Percentiles rank a stretch among this genome's conserved stretches.
These are phyloP conservation scores for Ciona savignyi DNA, from an alignment of 23 tunicate genomes.

Conservation along the genomic window DNA sequence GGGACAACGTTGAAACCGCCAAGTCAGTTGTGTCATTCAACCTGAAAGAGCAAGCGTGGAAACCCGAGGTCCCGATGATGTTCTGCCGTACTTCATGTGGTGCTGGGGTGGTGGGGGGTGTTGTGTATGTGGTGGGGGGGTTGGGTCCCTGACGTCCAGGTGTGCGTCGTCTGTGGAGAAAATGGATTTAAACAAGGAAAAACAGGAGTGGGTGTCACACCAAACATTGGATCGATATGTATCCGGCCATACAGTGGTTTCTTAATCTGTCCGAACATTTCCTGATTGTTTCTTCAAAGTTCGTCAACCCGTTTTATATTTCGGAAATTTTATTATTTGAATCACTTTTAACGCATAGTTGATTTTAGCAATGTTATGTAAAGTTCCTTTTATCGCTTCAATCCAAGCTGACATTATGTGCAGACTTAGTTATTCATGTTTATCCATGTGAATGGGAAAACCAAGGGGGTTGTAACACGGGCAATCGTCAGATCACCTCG, in stretches of 20 bases:
- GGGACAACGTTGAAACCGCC: too few relatives aligned
- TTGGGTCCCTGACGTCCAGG: too few relatives aligned
- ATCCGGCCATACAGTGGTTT: neutral
- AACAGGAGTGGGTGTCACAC: neutral
- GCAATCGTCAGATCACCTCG: too few relatives aligned
- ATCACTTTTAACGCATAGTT: neutral
- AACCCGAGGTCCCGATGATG: neutral
- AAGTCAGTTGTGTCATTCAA: neutral
- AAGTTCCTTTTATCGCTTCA: too few relatives aligned
- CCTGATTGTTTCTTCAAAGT: too few relatives aligned
- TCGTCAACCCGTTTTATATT: neutral
- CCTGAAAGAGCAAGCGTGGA: neutral
- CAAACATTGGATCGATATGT: neutral
- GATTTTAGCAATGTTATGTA: too few relatives aligned
- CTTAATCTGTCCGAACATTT: too few relatives aligned
- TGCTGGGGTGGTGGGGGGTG: neutral
- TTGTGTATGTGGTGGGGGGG: neutral
- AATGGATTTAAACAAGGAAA: neutral
- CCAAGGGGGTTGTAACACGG: too few relatives aligned
- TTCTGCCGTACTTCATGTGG: neutral
- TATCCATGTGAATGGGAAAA: too few relatives aligned
- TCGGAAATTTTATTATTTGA: neutral
- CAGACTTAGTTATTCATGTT: neutral
- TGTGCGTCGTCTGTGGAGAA: neutral
- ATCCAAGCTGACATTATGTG: too few relatives aligned